Conservation (phyloP, 2,797 vertebrate species). For the Protonibea diacanthus region DNA sequence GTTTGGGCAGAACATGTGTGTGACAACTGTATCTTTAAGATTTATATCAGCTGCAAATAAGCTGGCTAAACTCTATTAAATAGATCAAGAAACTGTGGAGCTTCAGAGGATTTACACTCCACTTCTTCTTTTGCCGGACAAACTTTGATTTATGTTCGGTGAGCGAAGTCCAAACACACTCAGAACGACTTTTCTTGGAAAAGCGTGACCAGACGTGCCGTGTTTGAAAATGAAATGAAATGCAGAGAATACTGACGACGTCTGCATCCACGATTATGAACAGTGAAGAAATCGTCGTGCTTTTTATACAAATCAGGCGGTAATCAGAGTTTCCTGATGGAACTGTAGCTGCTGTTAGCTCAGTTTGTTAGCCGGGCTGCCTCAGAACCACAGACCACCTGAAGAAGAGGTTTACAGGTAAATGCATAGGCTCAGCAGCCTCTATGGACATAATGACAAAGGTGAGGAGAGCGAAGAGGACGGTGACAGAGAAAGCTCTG, state of each 20-base stretch:
- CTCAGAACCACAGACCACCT: too few species aligned
- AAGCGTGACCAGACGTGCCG: background rate
- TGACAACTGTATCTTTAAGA: slow-evolving; percentile 9
- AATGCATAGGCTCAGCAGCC: too few species aligned
- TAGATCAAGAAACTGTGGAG: background rate
- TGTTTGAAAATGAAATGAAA: background rate
- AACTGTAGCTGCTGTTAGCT: too few species aligned
- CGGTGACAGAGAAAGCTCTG: too few species aligned
- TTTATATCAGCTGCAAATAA: slow-evolving; percentile 23
- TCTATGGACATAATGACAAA: too few species aligned
- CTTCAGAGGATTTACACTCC: slow-evolving; percentile 4
- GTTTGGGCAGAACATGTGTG: slow-evolving; percentile 11
- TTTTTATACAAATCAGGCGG: too few species aligned
- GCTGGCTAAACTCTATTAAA: slow-evolving; percentile 1
- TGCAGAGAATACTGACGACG: background rate
- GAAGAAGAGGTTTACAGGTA: too few species aligned
- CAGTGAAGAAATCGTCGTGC: too few species aligned
- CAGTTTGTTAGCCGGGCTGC: too few species aligned
- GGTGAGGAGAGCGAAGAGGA: too few species aligned
- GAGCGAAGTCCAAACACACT: background rate
- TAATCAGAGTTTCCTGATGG: too few species aligned
- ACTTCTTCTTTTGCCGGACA: background rate
- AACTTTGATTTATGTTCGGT: background rate
- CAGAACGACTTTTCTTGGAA: too few species aligned
- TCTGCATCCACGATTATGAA: background rate